phyloP scores from a whole-genome alignment of 2,888 invertebrate genomes.

The Beris chalybata region DNA sequence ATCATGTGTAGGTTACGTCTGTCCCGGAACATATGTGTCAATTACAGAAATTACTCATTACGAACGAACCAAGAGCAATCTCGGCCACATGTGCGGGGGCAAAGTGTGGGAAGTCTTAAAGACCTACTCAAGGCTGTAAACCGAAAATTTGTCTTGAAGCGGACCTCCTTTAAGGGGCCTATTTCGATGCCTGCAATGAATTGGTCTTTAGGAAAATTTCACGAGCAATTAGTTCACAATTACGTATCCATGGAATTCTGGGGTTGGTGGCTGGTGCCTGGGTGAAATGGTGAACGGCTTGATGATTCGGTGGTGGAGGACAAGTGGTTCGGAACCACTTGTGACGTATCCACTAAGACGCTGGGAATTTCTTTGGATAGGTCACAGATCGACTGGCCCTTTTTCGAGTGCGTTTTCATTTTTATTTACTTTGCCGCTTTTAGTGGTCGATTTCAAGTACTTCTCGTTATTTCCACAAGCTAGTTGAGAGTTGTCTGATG shows the following conservation, averaged over 20 bases:
- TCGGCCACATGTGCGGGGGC: slow-evolving; percentile 29
- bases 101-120: slow-evolving; percentile 31
- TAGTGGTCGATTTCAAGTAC: too few species aligned
- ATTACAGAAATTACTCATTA: slow-evolving; percentile 39
- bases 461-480: too few species aligned
- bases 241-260: slow-evolving; percentile 20
- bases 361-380: slow-evolving; percentile 16
- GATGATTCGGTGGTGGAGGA: slow-evolving; percentile 15
- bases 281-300: background rate
- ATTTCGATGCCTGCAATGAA: slow-evolving; percentile 18
- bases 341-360: slow-evolving; percentile 4
- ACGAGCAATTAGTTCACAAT: slow-evolving; percentile 38
- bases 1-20: slow-evolving; percentile 26
- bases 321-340: slow-evolving; percentile 7
- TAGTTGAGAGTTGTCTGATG: too few species aligned
- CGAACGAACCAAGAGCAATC: slow-evolving; percentile 11
- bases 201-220: slow-evolving; percentile 31
- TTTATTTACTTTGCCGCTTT: background rate
- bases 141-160: background rate
- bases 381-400: background rate
- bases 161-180: slow-evolving; percentile 20
- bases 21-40: slow-evolving; percentile 36
- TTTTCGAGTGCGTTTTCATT: background rate
- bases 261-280: too few species aligned
- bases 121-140: slow-evolving; percentile 17